phyloP scores from a whole-genome alignment of 2,113 vertebrate genomes.

The Ariopsis seemanni region DNA sequence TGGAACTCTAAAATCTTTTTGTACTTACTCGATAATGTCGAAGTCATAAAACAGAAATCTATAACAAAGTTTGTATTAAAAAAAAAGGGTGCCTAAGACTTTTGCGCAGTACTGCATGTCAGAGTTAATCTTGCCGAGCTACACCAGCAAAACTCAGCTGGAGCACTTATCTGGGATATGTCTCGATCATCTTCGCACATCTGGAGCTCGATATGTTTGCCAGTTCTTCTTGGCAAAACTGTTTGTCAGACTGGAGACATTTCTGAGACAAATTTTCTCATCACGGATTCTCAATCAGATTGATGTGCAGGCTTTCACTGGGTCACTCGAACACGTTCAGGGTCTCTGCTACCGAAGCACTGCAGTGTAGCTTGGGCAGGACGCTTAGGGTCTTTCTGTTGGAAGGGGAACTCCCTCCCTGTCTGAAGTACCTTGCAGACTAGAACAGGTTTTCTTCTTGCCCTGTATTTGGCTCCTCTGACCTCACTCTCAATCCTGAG shows the following conservation, averaged over 20 bases:
- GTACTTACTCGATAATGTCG: too few species aligned
- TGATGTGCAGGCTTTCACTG: background rate
- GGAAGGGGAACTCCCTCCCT: background rate
- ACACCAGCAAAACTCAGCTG: background rate
- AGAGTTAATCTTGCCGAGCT: background rate
- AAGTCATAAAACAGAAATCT: too few species aligned
- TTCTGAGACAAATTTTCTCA: background rate
- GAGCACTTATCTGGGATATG: background rate
- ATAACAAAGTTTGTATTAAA: too few species aligned
- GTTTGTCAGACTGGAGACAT: background rate
- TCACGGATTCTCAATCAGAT: background rate
- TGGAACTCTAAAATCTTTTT: too few species aligned
- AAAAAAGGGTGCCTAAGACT: too few species aligned
- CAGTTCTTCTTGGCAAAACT: background rate
- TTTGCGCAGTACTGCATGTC: background rate
- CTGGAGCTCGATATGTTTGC: background rate
- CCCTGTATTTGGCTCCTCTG: background rate
- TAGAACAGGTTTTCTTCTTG: background rate
- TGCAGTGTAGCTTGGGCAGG: background rate
- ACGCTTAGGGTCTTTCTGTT: background rate
- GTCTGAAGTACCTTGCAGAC: background rate
- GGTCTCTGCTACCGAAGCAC: background rate
- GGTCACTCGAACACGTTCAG: background rate
- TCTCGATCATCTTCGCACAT: background rate
- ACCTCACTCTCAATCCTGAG: background rate